Evolutionary conservation across 2,888 invertebrate species (phyloP), one percentile per base, ranked within the genome.

Genomic region (Dasypolia templi): DNA sequence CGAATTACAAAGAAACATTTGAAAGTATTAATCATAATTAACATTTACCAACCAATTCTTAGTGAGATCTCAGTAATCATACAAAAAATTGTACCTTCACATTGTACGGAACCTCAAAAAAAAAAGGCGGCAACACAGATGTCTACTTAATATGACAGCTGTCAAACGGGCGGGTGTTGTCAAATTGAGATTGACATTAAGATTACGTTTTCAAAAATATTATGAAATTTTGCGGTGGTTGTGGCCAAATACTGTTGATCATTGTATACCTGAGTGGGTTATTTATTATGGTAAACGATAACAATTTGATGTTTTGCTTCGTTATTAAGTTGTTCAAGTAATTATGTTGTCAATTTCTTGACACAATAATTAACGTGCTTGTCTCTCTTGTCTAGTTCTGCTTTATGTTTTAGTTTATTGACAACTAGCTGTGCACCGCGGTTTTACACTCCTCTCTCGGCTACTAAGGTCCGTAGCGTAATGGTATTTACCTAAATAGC

Each of bases 121-220:
- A n/a, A 91, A 85, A 87, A 86, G 81, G 87, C 88, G 86, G 88
- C 86, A 89, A 93, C 93, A 88, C 82, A 95, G 93, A 88, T 92
- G 94, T 95, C 94, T 93, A 87, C 88, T 90, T 94, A 92, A 92
- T 94, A 93, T 95, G 95, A 95, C 95, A 95, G 93, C 93, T 95
- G 95, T 94, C 94, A 94, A 89, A 89, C 90, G 90, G 93, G 93
- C 93, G 93, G 90, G 80, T 90, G 91, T 89, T 87, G 91, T 91
- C 92, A 91, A 92, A 92, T 92, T 90, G 88, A 91, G 93, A 93
- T 92, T 88, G 91, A 92, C 89, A 79, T 82, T 72, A 72, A 81
- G 83, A 84, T 84, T 77, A 84, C n/a, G 86, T 90, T 86, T 90
- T 84, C 85, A 64, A 90, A 92, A 93, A 91, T 91, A 89, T 93